A percentile compares a stretch with the other conserved stretches of the same genome.
Evolutionary conservation across 2,888 invertebrate genomes (phyloP).

Genomic region (Drosophila parthenogenetica): DNA sequence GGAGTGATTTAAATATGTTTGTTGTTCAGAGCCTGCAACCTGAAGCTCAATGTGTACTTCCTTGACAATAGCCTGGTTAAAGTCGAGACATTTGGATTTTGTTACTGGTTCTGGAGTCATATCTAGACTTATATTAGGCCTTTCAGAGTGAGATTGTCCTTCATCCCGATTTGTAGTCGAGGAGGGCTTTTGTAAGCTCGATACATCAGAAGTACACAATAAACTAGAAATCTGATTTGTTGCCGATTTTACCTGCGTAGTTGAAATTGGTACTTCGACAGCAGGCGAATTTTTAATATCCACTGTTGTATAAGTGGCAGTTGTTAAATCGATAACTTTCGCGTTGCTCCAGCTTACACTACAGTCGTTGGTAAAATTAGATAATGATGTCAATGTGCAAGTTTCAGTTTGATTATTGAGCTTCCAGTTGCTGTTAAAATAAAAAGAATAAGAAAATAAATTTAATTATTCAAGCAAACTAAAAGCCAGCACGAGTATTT

Average conservation of each 20-base stretch:
- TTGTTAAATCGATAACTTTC: too few species aligned
- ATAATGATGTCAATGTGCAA: background rate
- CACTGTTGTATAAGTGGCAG: too few species aligned
- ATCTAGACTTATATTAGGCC: conserved; percentile 12
- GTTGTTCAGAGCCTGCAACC: background rate
- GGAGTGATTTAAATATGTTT: background rate
- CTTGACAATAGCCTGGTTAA: conserved; percentile 54
- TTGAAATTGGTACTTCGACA: too few species aligned
- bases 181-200: too few species aligned
- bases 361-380: background rate
- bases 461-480: too few species aligned
- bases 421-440: background rate
- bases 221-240: too few species aligned
- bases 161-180: conserved; percentile 9
- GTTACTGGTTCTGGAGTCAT: background rate
- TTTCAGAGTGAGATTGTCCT: conserved; percentile 32
- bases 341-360: too few species aligned
- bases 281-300: too few species aligned
- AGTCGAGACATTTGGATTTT: conserved; percentile 6
- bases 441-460: background rate
- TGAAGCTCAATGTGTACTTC: conserved; percentile 81
- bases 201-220: too few species aligned
- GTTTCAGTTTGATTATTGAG: background rate
- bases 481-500: too few species aligned
- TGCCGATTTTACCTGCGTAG: too few species aligned